Evolutionary conservation across 1,140 invertebrate species (phyloP).

Genomic region (Grapholita molesta): DNA sequence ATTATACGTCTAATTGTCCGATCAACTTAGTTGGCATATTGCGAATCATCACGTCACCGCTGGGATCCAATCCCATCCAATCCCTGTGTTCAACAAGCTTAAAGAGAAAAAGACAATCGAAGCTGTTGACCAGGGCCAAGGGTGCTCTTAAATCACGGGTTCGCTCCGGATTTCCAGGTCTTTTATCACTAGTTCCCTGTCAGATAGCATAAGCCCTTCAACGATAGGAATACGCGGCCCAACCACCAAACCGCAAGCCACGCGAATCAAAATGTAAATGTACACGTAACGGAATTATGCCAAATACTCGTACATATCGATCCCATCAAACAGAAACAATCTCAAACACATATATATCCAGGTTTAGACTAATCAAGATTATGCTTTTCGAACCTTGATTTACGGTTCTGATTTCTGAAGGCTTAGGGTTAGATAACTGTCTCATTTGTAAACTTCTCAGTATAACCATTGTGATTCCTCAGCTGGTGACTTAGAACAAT

Average conservation of each 20-base stretch:
- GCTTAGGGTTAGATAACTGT: not conserved
- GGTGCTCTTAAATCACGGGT: not conserved
- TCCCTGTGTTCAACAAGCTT: not conserved
- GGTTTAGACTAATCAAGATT: not conserved
- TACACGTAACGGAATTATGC: slow-evolving; percentile 3
- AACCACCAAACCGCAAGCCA: not conserved
- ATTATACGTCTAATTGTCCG: not conserved
- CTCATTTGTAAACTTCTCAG: not conserved
- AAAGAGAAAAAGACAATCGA: not conserved
- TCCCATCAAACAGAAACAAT: not conserved
- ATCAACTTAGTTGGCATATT: not conserved
- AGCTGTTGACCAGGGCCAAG: not conserved
- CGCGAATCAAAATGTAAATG: slow-evolving; percentile 10
- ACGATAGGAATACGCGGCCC: not conserved
- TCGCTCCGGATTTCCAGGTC: not conserved
- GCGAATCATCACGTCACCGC: not conserved
- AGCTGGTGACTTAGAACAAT: too few relatives aligned
- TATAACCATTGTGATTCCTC: not conserved
- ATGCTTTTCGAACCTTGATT: not conserved
- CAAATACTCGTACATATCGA: not conserved
- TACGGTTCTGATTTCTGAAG: not conserved
- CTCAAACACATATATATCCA: not conserved
- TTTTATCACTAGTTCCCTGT: not conserved
- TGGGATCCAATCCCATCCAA: not conserved
- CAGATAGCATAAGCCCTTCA: not conserved